Evolutionary conservation across 2,113 vertebrate genomes (phyloP).

Genomic region (Procavia capensis): DNA sequence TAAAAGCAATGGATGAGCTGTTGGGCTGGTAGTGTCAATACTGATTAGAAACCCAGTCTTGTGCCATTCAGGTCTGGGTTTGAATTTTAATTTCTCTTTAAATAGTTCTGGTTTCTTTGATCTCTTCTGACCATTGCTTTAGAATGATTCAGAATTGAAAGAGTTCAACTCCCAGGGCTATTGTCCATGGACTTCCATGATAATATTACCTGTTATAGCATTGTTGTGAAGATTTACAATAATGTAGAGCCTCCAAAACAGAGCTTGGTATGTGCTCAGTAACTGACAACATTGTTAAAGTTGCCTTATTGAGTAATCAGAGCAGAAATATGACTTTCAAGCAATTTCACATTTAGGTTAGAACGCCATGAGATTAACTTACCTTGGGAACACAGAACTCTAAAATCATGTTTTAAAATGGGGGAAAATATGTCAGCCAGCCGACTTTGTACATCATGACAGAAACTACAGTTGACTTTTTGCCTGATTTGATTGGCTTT

Average conservation of each 20-base stretch:
- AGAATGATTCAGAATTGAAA: neutral
- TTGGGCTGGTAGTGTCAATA: neutral
- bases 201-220: neutral
- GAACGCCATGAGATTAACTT: conserved; percentile 43
- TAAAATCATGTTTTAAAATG: conserved; percentile 23
- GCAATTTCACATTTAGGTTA: conserved; percentile 47
- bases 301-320: conserved; percentile 8
- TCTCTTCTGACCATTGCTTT: neutral
- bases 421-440: neutral
- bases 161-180: neutral
- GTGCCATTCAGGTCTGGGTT: neutral
- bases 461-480: conserved; percentile 28
- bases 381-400: conserved; percentile 48
- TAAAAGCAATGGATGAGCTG: neutral
- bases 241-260: conserved; percentile 2
- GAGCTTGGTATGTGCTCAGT: neutral
- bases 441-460: conserved; percentile 20
- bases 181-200: neutral
- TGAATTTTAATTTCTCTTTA: conserved; percentile 16
- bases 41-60: neutral
- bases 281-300: conserved; percentile 32
- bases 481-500: conserved; percentile 52
- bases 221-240: conserved; percentile 47
- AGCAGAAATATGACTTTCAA: conserved; percentile 59
- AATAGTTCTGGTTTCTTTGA: neutral